phyloP scores from a whole-genome alignment of 2,113 vertebrate genomes.

The Ciconia maguari region DNA sequence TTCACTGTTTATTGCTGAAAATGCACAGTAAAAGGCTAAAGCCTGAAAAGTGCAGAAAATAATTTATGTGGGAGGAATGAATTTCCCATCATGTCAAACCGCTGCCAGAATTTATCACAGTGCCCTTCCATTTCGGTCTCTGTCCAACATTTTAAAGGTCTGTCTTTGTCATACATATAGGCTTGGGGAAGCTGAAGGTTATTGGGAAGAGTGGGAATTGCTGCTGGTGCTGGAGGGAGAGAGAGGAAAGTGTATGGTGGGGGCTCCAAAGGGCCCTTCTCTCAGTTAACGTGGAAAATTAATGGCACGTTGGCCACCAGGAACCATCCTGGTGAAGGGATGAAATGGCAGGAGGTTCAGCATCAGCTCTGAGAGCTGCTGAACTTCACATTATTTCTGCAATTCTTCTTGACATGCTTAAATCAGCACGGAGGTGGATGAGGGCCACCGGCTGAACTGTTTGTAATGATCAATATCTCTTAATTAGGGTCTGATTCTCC shows the following conservation, averaged over 20 bases:
- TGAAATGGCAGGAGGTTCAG: neutral
- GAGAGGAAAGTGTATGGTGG: neutral
- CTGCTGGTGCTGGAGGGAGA: neutral
- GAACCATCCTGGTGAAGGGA: neutral
- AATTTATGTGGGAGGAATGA: slow-evolving; percentile 62
- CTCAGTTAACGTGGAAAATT: neutral
- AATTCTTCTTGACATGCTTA: neutral
- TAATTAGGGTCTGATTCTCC: neutral
- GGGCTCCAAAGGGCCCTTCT: neutral
- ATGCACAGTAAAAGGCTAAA: slow-evolving; percentile 56
- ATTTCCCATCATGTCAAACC: slow-evolving; percentile 50
- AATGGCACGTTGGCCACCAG: neutral
- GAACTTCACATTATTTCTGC: neutral
- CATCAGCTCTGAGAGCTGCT: neutral
- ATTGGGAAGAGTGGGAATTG: slow-evolving; percentile 4
- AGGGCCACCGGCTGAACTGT: neutral
- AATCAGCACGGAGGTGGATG: neutral
- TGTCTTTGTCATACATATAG: slow-evolving; percentile 24
- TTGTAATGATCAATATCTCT: neutral
- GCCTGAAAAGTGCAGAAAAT: slow-evolving; percentile 41
- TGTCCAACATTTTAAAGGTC: slow-evolving; percentile 58
- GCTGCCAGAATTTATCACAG: slow-evolving; percentile 31
- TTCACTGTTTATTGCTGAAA: slow-evolving; percentile 60
- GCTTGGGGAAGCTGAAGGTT: neutral
- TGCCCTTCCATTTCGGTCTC: slow-evolving; percentile 55